Evolutionary conservation across 2,113 vertebrate genomes (phyloP), one percentile per base, ranked within the genome.

Genomic region (Etheostoma spectabile): DNA sequence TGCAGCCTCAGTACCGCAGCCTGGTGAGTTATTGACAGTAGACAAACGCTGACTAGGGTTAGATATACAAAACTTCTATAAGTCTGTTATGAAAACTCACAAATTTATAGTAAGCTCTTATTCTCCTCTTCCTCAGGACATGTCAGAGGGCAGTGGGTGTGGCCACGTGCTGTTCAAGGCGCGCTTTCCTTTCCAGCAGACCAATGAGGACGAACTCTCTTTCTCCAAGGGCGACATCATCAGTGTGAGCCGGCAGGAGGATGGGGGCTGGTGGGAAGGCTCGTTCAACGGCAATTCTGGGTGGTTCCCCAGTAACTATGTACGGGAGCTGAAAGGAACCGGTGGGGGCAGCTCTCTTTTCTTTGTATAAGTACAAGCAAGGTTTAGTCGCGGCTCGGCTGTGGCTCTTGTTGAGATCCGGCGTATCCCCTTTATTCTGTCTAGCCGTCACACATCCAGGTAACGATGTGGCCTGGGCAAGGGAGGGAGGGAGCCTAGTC

Each of bases 211-310:
- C 38, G 98, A 99, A 83, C 95, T 99, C 24, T 99, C 97, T 53
- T 99, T 99, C 91, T 86, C 92, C 19, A 99, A 99, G 93, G 98
- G 98, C 0, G 98, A 99, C 73, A 91, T 99, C 94, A 98, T 99
- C 92, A 96, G 96, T 0, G 98, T 99, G 82, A 97, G 87, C 13
- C 95, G 97, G 77, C 97, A 98, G 92, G 98, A 98, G 93, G 97
- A 98, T 2, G 98, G 98, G 27, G 98, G 98, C 92, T 99, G 98
- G 98, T 99, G 98, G 98, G 98, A 99, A 91, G 98, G 98, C 69
- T 95, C 96, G 1, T 52, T 96, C 66, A 96, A 95, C 13, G 97
- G 97, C 93, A 96, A 95, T 90, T 97, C 94, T 0, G 98, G 98
- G 48, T 99, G 98, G 97, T 99, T 99, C 92, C 98, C 98, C 38